Evolutionary conservation across 2,113 vertebrate species (phyloP).

Genomic region (Myxocyprinus asiaticus): DNA sequence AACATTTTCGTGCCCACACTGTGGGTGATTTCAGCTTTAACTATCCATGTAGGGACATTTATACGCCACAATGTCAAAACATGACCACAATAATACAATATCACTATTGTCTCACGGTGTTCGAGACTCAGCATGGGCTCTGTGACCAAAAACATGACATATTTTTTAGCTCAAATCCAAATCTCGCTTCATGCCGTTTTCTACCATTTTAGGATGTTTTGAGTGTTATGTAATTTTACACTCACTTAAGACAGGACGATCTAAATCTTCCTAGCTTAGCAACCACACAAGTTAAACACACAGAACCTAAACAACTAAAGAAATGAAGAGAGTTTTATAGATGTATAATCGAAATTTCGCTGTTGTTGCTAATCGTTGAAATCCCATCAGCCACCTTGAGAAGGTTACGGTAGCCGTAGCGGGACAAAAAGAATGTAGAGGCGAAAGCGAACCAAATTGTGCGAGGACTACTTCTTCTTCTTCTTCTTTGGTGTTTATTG

Average conservation of each 20-base stretch:
- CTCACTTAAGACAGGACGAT: conserved; percentile 14
- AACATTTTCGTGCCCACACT: no score
- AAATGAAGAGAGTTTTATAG: background rate
- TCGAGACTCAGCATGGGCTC: no score
- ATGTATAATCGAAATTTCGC: background rate
- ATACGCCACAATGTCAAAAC: no score
- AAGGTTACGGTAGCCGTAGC: background rate
- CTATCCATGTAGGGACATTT: no score
- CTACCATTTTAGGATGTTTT: background rate
- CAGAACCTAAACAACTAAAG: background rate
- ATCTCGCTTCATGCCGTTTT: background rate
- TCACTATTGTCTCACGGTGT: no score
- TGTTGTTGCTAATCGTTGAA: background rate
- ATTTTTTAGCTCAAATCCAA: background rate
- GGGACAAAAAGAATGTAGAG: background rate
- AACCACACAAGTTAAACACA: background rate
- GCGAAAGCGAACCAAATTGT: no score
- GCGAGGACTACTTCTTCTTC: no score
- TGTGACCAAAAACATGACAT: no score
- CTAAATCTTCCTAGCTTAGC: background rate
- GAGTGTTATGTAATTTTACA: background rate
- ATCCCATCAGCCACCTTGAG: conserved; percentile 23
- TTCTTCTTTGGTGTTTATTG: no score
- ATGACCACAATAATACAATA: no score
- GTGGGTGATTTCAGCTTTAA: no score